Percentiles rank a stretch among this genome's conserved stretches.
Evolutionary conservation across 2,797 vertebrate species (phyloP).

Genomic region (Ptychobarbus kaznakovi): DNA sequence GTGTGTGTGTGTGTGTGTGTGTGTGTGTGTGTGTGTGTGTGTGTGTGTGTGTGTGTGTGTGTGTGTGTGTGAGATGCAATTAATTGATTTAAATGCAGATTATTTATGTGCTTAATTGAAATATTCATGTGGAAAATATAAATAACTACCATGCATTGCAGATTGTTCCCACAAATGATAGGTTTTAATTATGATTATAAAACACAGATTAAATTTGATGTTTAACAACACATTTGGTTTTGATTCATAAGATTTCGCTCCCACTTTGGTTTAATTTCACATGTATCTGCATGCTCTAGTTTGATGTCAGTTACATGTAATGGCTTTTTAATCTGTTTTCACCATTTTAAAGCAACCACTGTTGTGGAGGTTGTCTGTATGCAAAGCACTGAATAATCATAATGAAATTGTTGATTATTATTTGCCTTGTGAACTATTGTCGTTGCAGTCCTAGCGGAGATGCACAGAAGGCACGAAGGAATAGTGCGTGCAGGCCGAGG

Average conservation of each 20-base stretch:
- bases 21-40: neutral
- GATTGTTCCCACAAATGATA: neutral
- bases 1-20: neutral
- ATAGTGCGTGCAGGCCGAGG: constrained; percentile 1
- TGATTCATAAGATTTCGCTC: too few relatives aligned
- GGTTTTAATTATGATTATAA: neutral
- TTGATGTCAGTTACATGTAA: constrained; percentile 12
- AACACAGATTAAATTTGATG: neutral
- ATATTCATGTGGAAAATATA: neutral
- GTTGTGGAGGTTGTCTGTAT: neutral
- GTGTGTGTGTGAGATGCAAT: neutral
- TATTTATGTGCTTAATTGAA: neutral
- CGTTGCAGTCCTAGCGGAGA: neutral
- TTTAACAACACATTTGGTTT: neutral
- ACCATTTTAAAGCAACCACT: too few relatives aligned
- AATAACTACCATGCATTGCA: neutral
- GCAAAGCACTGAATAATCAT: neutral
- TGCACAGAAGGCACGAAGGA: neutral
- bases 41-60: neutral
- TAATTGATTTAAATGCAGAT: neutral
- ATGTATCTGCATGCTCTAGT: neutral
- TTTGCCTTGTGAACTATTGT: neutral
- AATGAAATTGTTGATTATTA: neutral
- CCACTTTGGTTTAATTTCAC: neutral
- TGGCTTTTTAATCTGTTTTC: neutral